A percentile compares a stretch with the other conserved stretches of the same genome.
These are phyloP conservation scores for Orycteropus afer DNA, from an alignment of 2,113 vertebrate genomes.

Conservation along the genomic window DNA sequence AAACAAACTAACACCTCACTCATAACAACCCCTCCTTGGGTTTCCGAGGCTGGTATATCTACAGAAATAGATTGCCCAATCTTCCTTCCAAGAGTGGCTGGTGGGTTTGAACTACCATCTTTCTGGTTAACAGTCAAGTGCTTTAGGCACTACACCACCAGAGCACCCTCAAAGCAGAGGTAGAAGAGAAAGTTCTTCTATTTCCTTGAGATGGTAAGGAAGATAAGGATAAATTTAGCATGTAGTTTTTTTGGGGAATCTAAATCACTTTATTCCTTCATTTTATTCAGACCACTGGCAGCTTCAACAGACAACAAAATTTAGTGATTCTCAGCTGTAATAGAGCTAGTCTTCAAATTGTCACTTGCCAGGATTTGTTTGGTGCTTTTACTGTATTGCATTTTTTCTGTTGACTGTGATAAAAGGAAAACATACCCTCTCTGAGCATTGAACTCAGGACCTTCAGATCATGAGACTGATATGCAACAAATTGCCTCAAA, in stretches of 20 bases:
- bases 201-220: neutral
- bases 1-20: no score
- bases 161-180: neutral
- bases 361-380: no score
- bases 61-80: no score
- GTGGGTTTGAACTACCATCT: no score
- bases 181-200: neutral
- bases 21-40: no score
- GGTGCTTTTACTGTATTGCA: neutral
- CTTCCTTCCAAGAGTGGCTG: no score
- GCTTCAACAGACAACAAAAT: neutral
- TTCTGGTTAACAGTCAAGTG: no score
- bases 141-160: no score
- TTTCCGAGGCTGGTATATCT: no score
- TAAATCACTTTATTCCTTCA: neutral
- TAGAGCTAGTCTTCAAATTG: accelerated
- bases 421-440: neutral
- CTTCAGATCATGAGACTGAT: conserved; percentile 54
- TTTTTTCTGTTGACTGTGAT: neutral
- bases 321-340: neutral
- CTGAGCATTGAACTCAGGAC: conserved; percentile 46
- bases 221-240: neutral
- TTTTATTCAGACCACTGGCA: neutral
- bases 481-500: conserved; percentile 26
- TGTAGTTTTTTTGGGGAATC: neutral